Conservation (phyloP, 2,888 invertebrate genomes). For the Leptarthrus brevirostris region DNA sequence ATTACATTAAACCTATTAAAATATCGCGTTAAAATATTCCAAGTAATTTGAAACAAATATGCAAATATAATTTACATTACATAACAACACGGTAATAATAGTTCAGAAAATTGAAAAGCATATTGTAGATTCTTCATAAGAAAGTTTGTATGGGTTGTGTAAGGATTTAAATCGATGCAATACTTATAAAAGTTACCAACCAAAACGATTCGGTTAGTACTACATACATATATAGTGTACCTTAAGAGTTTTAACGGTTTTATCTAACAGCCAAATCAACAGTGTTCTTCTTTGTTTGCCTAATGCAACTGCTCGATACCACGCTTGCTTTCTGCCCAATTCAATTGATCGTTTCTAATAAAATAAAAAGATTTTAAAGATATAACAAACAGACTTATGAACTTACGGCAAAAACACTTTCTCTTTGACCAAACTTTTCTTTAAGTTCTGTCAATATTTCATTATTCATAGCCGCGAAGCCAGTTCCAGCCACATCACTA, state of each 20-base stretch:
- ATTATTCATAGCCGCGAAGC: conserved; percentile 61
- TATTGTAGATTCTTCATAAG: not conserved
- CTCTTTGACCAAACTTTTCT: conserved; percentile 63
- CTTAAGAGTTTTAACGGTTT: conserved; percentile 67
- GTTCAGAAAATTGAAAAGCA: no score
- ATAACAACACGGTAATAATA: no score
- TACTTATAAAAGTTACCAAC: no score
- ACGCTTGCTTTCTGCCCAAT: conserved; percentile 74
- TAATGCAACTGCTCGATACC: conserved; percentile 73
- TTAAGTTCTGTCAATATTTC: conserved; percentile 62
- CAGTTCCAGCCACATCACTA: conserved; percentile 61
- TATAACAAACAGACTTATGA: not conserved
- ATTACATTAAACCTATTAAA: no score
- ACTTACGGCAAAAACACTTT: conserved; percentile 65
- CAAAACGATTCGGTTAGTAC: no score
- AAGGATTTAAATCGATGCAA: no score
- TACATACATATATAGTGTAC: conserved; percentile 58
- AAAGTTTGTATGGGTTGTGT: no score
- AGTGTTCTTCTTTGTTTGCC: conserved; percentile 70
- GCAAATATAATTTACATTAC: no score
- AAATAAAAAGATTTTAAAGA: conserved; percentile 23
- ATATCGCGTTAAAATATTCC: no score
- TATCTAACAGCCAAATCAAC: conserved; percentile 70
- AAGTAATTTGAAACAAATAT: no score
- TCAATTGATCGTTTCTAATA: conserved; percentile 69